Conservation (phyloP, 2,797 vertebrate genomes). For the Carcharodon carcharias region DNA sequence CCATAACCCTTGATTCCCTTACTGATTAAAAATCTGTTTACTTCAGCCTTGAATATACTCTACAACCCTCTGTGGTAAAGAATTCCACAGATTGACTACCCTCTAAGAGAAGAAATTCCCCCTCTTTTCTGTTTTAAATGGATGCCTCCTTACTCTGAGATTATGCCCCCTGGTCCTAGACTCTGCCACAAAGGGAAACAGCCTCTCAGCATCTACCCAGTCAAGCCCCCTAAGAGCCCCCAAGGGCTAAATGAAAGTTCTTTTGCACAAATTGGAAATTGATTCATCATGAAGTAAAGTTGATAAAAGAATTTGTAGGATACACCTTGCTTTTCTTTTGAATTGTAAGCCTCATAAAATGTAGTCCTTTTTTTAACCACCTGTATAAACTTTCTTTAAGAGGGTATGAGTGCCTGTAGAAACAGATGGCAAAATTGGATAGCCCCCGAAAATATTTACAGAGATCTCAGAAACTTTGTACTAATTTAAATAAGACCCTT, state of each 20-base stretch:
- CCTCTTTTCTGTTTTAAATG: too few relatives aligned
- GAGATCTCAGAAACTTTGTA: background rate
- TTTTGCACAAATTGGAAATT: slow-evolving; percentile 13
- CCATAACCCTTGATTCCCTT: too few relatives aligned
- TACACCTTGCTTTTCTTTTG: background rate
- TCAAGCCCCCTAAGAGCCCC: too few relatives aligned
- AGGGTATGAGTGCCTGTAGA: background rate
- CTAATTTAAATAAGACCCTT: background rate
- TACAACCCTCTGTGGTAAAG: too few relatives aligned
- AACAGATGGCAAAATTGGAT: background rate
- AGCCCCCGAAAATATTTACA: background rate
- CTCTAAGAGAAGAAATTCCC: too few relatives aligned
- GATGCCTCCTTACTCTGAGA: too few relatives aligned
- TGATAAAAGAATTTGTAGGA: background rate
- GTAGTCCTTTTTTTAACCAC: background rate
- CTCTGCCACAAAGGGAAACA: too few relatives aligned
- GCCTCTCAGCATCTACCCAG: too few relatives aligned
- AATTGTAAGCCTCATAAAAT: background rate
- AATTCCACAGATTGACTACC: too few relatives aligned
- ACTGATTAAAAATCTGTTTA: too few relatives aligned
- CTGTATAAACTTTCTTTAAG: background rate
- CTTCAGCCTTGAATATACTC: too few relatives aligned
- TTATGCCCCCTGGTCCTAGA: too few relatives aligned
- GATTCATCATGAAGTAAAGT: background rate
- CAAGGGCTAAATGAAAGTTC: background rate